Conservation (phyloP, 2,888 invertebrate species). For the Cosmia trapezina region DNA sequence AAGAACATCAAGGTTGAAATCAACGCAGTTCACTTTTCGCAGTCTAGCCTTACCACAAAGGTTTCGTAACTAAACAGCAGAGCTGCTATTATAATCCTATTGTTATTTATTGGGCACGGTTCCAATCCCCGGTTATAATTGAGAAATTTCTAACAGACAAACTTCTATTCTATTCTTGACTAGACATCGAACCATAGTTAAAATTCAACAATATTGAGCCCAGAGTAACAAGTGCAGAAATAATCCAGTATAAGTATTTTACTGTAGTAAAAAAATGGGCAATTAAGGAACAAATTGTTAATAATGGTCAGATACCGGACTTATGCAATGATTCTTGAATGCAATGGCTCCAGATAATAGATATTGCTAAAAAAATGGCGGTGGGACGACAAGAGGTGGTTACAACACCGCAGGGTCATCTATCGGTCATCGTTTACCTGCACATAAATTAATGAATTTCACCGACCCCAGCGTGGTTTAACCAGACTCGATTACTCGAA, state of each 20-base stretch:
- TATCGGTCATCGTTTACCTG: neutral
- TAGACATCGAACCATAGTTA: constrained; percentile 25
- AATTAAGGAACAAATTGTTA: neutral
- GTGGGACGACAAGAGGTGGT: neutral
- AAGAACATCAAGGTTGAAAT: constrained; percentile 2
- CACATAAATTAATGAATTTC: too few species aligned
- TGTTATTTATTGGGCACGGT: constrained; percentile 55
- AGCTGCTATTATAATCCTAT: constrained; percentile 45
- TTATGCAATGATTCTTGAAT: neutral
- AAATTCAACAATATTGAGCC: neutral
- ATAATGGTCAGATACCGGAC: neutral
- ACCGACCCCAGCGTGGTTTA: too few species aligned
- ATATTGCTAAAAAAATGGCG: neutral
- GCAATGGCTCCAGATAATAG: too few species aligned
- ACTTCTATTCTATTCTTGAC: constrained; percentile 50
- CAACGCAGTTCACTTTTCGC: neutral
- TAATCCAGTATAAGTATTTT: too few species aligned
- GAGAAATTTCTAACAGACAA: constrained; percentile 48
- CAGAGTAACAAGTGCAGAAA: neutral
- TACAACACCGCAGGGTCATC: neutral
- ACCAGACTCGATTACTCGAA: too few species aligned
- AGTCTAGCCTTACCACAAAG: constrained; percentile 21
- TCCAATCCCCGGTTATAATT: constrained; percentile 54
- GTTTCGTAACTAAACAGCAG: constrained; percentile 41
- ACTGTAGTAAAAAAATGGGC: too few species aligned